Evolutionary conservation across 1,140 invertebrate genomes (phyloP).

Genomic region (Solenopsis invicta): DNA sequence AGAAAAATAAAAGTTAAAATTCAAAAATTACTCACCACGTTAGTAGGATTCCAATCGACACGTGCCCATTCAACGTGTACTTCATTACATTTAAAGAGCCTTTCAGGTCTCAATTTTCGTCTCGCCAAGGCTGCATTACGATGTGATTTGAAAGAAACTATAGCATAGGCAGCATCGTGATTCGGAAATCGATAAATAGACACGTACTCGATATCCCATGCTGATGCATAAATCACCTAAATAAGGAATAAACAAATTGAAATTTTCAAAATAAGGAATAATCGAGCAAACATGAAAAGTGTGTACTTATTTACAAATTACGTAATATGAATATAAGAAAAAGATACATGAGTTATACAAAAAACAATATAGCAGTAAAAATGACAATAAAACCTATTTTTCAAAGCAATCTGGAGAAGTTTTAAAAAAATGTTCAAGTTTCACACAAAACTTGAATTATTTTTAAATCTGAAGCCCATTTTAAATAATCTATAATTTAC

Average conservation of each 20-base stretch:
- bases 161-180: slow-evolving; percentile 84
- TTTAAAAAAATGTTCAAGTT: neutral
- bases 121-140: slow-evolving; percentile 91
- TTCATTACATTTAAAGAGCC: slow-evolving; percentile 84
- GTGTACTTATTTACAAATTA: neutral
- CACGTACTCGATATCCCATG: slow-evolving; percentile 77
- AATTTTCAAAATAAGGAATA: neutral
- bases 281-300: neutral
- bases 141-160: slow-evolving; percentile 91
- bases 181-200: slow-evolving; percentile 77
- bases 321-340: neutral
- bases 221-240: slow-evolving; percentile 80
- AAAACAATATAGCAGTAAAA: neutral
- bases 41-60: slow-evolving; percentile 82
- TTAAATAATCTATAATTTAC: neutral
- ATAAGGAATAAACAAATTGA: slow-evolving; percentile 39
- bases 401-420: neutral
- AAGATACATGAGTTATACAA: neutral
- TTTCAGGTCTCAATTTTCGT: slow-evolving; percentile 89
- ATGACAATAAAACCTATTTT: neutral
- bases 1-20: neutral
- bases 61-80: slow-evolving; percentile 90
- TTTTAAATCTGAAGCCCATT: neutral
- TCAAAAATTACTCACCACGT: slow-evolving; percentile 78
- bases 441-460: neutral